A percentile compares a stretch with the other conserved stretches of the same genome.
Conservation (phyloP, 2,113 vertebrate genomes). For the Eubucco bourcierii region DNA sequence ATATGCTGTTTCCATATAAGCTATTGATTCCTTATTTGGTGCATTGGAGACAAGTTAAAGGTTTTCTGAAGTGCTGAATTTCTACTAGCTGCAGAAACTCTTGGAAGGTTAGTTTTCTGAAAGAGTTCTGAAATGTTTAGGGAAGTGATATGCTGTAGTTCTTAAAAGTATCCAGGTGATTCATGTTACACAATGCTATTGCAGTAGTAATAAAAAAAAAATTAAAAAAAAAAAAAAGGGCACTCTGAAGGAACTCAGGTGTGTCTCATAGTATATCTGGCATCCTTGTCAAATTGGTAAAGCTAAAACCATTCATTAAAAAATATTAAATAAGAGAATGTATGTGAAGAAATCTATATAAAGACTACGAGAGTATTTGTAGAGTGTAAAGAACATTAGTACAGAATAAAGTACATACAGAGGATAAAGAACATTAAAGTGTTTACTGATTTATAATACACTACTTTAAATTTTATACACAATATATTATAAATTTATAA, state of each 20-base stretch:
- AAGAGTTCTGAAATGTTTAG: background rate
- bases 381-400: background rate
- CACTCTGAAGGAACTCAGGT: background rate
- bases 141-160: background rate
- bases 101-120: background rate
- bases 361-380: background rate
- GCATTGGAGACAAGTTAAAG: background rate
- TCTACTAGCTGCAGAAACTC: background rate
- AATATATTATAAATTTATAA: no score
- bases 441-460: background rate
- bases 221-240: background rate
- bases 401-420: background rate
- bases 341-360: background rate
- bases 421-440: background rate
- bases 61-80: background rate
- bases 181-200: background rate
- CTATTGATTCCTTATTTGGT: background rate
- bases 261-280: background rate
- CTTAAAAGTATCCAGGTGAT: background rate
- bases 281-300: background rate
- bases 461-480: no score
- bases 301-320: background rate
- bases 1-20: background rate
- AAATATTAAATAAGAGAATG: background rate
- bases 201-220: background rate